These are phyloP conservation scores for Chloroceryle aenea DNA, from an alignment of 2,113 vertebrate genomes.

Conservation along the genomic window DNA sequence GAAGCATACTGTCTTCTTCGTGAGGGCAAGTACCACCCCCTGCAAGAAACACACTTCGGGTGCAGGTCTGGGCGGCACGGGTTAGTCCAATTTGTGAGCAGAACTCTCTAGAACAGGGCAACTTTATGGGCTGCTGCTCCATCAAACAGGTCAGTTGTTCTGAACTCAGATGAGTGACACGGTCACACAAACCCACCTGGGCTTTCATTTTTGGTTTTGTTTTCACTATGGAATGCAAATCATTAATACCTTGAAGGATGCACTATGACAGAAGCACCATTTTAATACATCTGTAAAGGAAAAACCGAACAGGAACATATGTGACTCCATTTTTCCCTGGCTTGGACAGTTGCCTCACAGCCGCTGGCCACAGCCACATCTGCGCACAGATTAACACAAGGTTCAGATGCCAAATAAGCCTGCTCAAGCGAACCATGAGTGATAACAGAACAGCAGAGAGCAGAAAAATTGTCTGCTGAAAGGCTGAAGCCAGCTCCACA, in stretches of 20 bases:
- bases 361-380: neutral
- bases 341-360: neutral
- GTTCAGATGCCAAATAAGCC: neutral
- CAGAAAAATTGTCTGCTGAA: neutral
- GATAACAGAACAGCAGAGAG: neutral
- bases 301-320: neutral
- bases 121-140: neutral
- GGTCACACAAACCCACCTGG: neutral
- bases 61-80: neutral
- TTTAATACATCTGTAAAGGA: neutral
- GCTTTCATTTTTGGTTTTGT: neutral
- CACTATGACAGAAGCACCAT: neutral
- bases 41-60: neutral
- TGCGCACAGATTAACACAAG: neutral
- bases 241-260: neutral
- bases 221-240: neutral
- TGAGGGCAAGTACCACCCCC: neutral
- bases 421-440: neutral
- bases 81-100: neutral
- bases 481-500: neutral
- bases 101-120: rapidly evolving
- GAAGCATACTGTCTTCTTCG: rapidly evolving
- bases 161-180: neutral
- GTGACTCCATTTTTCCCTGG: too few relatives aligned
- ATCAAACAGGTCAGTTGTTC: rapidly evolving